Conservation (phyloP, 2,888 invertebrate species). For the Leptura quadrifasciata region DNA sequence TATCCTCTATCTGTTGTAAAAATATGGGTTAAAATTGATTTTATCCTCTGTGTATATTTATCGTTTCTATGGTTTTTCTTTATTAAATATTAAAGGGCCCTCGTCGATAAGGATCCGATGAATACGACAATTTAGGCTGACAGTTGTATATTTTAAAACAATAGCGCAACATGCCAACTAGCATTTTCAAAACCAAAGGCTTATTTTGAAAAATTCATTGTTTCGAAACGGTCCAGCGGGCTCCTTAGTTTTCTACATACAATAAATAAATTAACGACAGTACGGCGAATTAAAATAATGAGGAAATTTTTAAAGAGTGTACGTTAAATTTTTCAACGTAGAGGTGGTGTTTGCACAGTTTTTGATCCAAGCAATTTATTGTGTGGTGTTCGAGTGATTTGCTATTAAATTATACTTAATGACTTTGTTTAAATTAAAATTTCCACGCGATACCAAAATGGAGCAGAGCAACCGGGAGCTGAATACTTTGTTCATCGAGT, state of each 20-base stretch:
- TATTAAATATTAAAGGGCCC: slow-evolving; percentile 57
- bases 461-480: slow-evolving; percentile 64
- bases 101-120: slow-evolving; percentile 52
- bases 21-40: slow-evolving; percentile 70
- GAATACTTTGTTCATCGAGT: slow-evolving; percentile 68
- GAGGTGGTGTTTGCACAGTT: not conserved
- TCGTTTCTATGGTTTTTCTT: slow-evolving; percentile 64
- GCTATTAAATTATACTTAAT: slow-evolving; percentile 11
- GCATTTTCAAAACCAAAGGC: not conserved
- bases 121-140: slow-evolving; percentile 23
- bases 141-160: slow-evolving; percentile 13
- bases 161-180: slow-evolving; percentile 5
- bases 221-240: not conserved
- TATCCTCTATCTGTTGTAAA: slow-evolving; percentile 45
- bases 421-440: slow-evolving; percentile 36
- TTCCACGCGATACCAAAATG: slow-evolving; percentile 58
- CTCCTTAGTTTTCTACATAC: not conserved
- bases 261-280: too few species aligned
- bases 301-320: not conserved
- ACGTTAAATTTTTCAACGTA: not conserved
- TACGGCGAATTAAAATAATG: not conserved
- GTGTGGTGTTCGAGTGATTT: slow-evolving; percentile 20
- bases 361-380: not conserved
- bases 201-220: not conserved
- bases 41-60: slow-evolving; percentile 69